Base-by-base conservation (phyloP, 1,140 invertebrate species). In the Musca domestica region DNA sequence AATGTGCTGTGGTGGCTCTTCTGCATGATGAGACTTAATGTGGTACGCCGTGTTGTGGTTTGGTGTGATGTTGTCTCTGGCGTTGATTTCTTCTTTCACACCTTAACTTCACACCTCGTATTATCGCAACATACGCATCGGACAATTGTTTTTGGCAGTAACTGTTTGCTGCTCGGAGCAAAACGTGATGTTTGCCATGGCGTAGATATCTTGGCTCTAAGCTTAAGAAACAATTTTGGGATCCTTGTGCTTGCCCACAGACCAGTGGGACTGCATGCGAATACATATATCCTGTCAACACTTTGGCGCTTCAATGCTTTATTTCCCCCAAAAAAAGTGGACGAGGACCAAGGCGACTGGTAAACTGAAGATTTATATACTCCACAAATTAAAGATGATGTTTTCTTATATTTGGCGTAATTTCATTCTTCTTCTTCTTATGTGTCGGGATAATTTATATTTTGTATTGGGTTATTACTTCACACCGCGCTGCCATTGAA, bases 221-320 rank as follows among this genome's bases (percentile, higher is more conserved):
- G 34, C 34, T 41, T 41, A 41, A 5, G 12, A n/a, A 41, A 41
- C 6, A 12, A 41, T 41, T 10, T 41, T 41, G 6, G 47, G 27
- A 41, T 61, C 56, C 56, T 34, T 61, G 19, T 58, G n/a, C 54
- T 15, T 3, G 7, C n/a, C 6, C n/a, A 51, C 48, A 51, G 17
- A 20, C 17, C 17, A 41, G 34, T 41, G 34, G 34, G 34, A 41
- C 12, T 41, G 54, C 15, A n/a, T 27, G 23, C 15, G 10, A 27
- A 61, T 27, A 61, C 41, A 27, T 34, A 54, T 66, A 66, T 66
- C 65, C 65, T 66, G 65, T 66, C 65, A 66, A 66, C 65, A 66
- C 65, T 66, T 61, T 66, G 65, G 65, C 65, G 65, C 65, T 48
- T 65, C n/a, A 23, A 46, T 51, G 64, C 17, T 41, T 27, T 25